Percentiles rank a stretch among this genome's conserved stretches.
These are phyloP conservation scores for Microcaecilia unicolor DNA, from an alignment of 2,797 vertebrate species.

Conservation along the genomic window DNA sequence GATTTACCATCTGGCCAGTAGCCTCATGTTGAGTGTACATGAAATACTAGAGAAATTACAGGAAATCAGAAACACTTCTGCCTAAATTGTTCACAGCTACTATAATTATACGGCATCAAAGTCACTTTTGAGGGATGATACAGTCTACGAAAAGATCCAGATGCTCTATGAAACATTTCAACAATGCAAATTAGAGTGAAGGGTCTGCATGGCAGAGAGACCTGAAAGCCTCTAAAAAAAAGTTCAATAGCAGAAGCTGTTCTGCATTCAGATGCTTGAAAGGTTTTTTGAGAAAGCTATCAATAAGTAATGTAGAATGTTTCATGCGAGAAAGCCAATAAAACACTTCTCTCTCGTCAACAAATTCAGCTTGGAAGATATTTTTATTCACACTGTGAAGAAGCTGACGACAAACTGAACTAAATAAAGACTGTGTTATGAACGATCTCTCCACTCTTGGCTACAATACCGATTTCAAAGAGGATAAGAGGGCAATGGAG, in stretches of 20 bases:
- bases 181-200: conserved; percentile 19
- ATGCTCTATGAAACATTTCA: conserved; percentile 2
- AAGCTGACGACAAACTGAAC: background rate
- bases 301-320: conserved; percentile 7
- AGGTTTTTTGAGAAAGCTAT: conserved; percentile 5
- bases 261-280: conserved; percentile 7
- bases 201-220: conserved; percentile 5
- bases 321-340: background rate
- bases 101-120: conserved; percentile 33
- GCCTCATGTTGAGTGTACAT: background rate
- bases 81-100: conserved; percentile 28
- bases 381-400: background rate
- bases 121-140: too few species aligned
- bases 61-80: conserved; percentile 25
- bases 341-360: conserved; percentile 2
- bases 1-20: conserved; percentile 6
- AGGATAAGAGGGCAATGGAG: too few species aligned
- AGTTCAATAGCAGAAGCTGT: conserved; percentile 1
- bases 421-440: background rate
- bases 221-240: conserved; percentile 8
- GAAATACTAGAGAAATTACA: conserved; percentile 6
- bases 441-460: too few species aligned
- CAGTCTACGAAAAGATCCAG: too few species aligned
- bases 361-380: background rate
- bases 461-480: too few species aligned